phyloP scores from a whole-genome alignment of 2,113 vertebrate genomes.

The Ia io region DNA sequence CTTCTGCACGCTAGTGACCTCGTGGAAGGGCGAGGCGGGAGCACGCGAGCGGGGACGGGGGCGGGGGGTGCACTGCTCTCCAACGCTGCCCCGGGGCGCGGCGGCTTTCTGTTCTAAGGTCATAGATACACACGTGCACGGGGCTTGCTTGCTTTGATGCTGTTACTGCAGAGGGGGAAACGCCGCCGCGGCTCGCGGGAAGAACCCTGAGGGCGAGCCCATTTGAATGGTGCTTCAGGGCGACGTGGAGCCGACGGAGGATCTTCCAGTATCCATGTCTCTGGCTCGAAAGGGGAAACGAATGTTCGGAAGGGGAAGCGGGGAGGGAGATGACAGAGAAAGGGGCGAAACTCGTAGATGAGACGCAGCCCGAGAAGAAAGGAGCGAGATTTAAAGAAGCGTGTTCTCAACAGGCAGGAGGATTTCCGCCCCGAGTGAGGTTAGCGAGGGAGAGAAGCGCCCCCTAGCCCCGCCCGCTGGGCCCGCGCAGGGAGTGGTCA shows the following conservation, averaged over 20 bases:
- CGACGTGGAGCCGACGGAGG: not conserved
- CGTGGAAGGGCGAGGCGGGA: not conserved
- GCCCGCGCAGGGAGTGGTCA: not conserved
- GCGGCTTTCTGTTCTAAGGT: not conserved
- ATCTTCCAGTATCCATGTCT: not conserved
- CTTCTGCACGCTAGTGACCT: not conserved
- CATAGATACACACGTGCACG: not conserved
- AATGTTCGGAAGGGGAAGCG: fast-evolving
- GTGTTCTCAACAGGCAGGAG: not conserved
- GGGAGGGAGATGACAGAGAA: not conserved
- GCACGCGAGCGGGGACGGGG: not conserved
- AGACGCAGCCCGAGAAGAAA: not conserved
- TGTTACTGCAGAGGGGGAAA: not conserved
- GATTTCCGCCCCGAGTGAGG: not conserved
- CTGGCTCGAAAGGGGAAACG: not conserved
- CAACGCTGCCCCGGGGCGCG: not conserved
- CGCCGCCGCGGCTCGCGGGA: not conserved
- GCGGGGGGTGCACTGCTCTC: not conserved
- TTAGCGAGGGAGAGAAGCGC: not conserved
- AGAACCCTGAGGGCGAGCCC: not conserved
- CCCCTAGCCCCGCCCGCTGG: not conserved
- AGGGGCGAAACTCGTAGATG: not conserved
- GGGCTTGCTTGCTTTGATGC: not conserved
- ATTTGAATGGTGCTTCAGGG: not conserved
- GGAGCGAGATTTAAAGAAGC: not conserved